Evolutionary conservation across 2,888 invertebrate species (phyloP).

Genomic region (Synanthedon myopaeformis): DNA sequence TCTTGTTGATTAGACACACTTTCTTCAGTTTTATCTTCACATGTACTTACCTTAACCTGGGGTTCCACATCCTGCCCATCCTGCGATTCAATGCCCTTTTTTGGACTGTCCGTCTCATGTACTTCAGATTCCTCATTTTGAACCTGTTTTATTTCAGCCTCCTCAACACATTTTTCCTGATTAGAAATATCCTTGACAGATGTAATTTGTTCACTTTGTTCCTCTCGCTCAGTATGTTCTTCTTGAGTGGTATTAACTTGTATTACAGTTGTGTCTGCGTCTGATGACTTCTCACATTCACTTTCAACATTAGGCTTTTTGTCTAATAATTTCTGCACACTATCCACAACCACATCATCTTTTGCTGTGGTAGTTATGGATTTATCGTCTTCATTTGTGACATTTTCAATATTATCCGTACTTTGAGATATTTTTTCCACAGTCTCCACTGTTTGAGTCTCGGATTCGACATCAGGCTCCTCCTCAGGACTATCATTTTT

Average conservation of each 20-base stretch:
- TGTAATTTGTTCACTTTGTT: slow-evolving; percentile 9
- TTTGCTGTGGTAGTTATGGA: slow-evolving; percentile 46
- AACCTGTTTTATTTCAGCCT: slow-evolving; percentile 49
- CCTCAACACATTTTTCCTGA: slow-evolving; percentile 27
- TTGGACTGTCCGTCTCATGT: slow-evolving; percentile 1
- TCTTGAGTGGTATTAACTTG: slow-evolving; percentile 14
- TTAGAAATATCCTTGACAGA: slow-evolving; percentile 1
- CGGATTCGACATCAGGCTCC: slow-evolving; percentile 21
- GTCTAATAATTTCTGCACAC: not conserved
- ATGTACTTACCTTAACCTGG: slow-evolving; percentile 50
- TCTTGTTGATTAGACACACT: slow-evolving; percentile 29
- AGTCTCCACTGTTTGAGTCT: slow-evolving; percentile 12
- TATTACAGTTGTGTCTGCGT: slow-evolving; percentile 36
- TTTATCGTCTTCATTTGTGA: slow-evolving; percentile 16
- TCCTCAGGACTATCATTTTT: slow-evolving; percentile 42
- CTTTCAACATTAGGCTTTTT: not conserved
- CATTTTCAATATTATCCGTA: slow-evolving; percentile 11
- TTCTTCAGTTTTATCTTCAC: slow-evolving; percentile 34
- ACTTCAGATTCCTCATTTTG: slow-evolving; percentile 31
- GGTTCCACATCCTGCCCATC: slow-evolving; percentile 16
- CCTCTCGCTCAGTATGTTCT: slow-evolving; percentile 11
- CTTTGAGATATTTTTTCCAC: slow-evolving; percentile 30
- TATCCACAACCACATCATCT: slow-evolving; percentile 20
- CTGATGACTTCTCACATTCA: slow-evolving; percentile 16
- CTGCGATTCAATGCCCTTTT: not conserved